Evolutionary conservation across 92 coral and sea anemone genomes (phyloP).

Genomic region (Bergia sp.): DNA sequence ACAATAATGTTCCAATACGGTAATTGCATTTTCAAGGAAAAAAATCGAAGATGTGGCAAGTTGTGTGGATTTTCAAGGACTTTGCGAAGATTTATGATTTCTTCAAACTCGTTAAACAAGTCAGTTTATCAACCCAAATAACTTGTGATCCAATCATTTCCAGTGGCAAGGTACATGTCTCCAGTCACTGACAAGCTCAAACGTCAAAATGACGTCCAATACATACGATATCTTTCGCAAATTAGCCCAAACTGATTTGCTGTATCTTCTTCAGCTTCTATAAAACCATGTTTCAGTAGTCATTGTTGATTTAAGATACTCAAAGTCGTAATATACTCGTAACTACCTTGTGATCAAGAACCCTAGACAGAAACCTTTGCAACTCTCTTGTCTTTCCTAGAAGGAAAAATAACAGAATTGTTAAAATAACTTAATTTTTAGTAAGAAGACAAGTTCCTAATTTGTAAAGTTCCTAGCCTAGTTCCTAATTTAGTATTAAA

Average conservation of each 20-base stretch:
- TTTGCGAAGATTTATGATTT: no score
- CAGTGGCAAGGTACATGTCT: not conserved
- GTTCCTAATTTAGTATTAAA: no score
- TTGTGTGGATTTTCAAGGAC: no score
- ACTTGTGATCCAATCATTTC: not conserved
- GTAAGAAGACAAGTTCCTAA: not conserved
- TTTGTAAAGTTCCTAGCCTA: no score
- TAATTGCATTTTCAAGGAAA: no score
- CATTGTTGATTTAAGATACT: not conserved
- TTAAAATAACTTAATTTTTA: not conserved
- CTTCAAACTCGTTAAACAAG: no score
- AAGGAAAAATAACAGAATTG: constrained; percentile 9
- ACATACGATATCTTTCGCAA: not conserved
- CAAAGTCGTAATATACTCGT: not conserved
- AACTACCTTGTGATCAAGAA: constrained; percentile 85
- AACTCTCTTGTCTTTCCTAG: constrained; percentile 92
- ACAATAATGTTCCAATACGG: no score
- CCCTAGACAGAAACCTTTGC: constrained; percentile 90
- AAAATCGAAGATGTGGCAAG: not conserved
- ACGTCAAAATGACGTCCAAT: not conserved
- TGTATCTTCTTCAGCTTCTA: not conserved
- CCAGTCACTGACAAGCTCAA: not conserved
- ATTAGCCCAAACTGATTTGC: not conserved
- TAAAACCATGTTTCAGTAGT: not conserved
- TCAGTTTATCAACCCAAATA: no score